These are phyloP conservation scores for Patella ulyssiponensis DNA, from an alignment of 2,888 invertebrate species.

Conservation along the genomic window DNA sequence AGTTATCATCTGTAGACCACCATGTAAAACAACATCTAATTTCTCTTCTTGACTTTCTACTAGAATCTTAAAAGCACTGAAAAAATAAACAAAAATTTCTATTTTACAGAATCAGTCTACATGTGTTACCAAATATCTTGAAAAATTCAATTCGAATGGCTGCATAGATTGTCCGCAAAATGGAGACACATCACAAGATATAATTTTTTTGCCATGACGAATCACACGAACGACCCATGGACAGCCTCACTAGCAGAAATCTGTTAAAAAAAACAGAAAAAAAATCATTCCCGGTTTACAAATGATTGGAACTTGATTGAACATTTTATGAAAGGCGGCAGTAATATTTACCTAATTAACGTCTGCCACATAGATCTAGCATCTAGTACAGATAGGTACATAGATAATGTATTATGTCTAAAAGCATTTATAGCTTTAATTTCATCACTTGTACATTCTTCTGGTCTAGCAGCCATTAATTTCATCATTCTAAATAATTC, in stretches of 20 bases:
- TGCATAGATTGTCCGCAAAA: no score
- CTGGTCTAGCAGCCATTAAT: conserved; percentile 87
- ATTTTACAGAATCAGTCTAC: no score
- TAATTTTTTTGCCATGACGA: no score
- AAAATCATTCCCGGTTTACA: no score
- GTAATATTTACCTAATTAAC: conserved; percentile 78
- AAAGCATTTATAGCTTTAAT: conserved; percentile 88
- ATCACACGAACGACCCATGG: no score
- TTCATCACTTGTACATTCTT: conserved; percentile 84
- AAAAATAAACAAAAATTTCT: conserved; percentile 22
- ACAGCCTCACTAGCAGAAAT: no score
- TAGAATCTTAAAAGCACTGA: conserved; percentile 83
- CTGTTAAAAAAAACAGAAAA: no score
- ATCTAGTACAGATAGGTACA: conserved; percentile 91
- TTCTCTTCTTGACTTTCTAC: conserved; percentile 92
- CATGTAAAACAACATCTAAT: conserved; percentile 89
- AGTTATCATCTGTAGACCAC: conserved; percentile 86
- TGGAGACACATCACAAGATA: no score
- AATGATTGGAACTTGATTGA: no score
- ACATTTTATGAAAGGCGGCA: no score
- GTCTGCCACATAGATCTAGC: conserved; percentile 94
- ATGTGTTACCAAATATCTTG: no score
- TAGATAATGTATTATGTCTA: conserved; percentile 85
- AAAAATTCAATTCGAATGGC: no score
- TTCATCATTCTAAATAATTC: conserved; percentile 92